Evolutionary conservation across 35 echinoderm and acorn worm species (phyloP).

Genomic region (Ophiothrix spiculata): DNA sequence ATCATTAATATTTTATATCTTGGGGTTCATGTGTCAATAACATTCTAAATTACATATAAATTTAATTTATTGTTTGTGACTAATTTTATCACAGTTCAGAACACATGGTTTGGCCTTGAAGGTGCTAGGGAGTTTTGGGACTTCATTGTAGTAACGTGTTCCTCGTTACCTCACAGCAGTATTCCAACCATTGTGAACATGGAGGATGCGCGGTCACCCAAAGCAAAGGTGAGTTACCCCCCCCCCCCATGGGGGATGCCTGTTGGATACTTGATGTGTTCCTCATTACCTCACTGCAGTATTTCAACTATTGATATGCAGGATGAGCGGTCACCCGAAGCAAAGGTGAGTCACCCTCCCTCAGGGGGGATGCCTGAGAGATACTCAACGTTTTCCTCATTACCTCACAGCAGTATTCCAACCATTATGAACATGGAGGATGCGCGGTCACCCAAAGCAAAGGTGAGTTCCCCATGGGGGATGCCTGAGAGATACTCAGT

Average conservation of each 20-base stretch:
- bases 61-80: neutral
- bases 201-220: conserved; percentile 50
- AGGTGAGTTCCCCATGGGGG: too few relatives aligned
- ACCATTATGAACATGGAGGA: too few relatives aligned
- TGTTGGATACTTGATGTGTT: too few relatives aligned
- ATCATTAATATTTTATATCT: too few relatives aligned
- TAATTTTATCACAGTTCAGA: conserved; percentile 56
- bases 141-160: conserved; percentile 49
- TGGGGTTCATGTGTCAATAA: too few relatives aligned
- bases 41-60: neutral
- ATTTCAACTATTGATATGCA: conserved; percentile 60
- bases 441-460: too few relatives aligned
- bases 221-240: conserved; percentile 64
- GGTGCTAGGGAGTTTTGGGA: conserved; percentile 72
- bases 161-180: conserved; percentile 37
- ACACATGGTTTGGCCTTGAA: conserved; percentile 69
- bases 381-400: too few relatives aligned
- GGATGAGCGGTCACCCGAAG: conserved; percentile 37
- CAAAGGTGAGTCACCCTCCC: conserved; percentile 74
- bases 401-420: too few relatives aligned
- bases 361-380: too few relatives aligned
- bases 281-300: conserved; percentile 36
- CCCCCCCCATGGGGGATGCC: too few relatives aligned
- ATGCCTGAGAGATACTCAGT: too few relatives aligned
- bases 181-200: conserved; percentile 47